Evolutionary conservation across 2,797 vertebrate genomes (phyloP).

Genomic region (Enteromius anoplus): DNA sequence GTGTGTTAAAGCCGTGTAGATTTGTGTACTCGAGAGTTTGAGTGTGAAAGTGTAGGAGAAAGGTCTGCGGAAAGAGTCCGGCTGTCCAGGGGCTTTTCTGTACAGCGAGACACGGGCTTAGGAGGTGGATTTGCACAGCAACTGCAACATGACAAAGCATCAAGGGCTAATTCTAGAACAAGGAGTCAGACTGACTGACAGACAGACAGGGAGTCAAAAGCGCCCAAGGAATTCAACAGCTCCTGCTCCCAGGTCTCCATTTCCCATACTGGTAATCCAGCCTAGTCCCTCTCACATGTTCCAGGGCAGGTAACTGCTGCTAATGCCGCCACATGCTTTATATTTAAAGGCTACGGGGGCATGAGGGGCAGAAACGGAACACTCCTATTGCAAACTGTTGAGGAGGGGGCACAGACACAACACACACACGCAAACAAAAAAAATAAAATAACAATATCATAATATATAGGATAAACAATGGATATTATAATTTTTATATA

Average conservation of each 20-base stretch:
- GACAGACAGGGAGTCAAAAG: slow-evolving; percentile 34
- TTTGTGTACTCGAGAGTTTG: background rate
- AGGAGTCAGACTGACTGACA: slow-evolving; percentile 36
- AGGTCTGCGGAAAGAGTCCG: slow-evolving; percentile 65
- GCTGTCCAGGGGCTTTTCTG: slow-evolving; percentile 69
- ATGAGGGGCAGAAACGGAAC: slow-evolving; percentile 13
- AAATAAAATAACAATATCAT: background rate
- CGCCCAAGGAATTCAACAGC: slow-evolving; percentile 79
- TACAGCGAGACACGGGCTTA: slow-evolving; percentile 73
- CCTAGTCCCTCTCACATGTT: slow-evolving; percentile 66
- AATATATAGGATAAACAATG: background rate
- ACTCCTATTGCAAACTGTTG: slow-evolving; percentile 57
- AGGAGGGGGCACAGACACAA: background rate
- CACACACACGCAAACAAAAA: no score
- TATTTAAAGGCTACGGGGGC: slow-evolving; percentile 70
- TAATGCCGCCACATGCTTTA: slow-evolving; percentile 75
- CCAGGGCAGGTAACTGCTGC: slow-evolving; percentile 76
- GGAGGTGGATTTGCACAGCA: slow-evolving; percentile 73
- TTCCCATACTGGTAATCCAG: slow-evolving; percentile 52
- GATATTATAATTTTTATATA: background rate
- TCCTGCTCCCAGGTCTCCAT: slow-evolving; percentile 76
- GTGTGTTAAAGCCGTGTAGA: slow-evolving; percentile 18
- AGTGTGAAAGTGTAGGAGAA: slow-evolving; percentile 4
- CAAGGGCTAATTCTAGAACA: slow-evolving; percentile 45
- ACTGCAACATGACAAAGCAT: slow-evolving; percentile 67